Base-by-base conservation (phyloP, 2,113 vertebrate species). In the Gallinago paraguaiae region DNA sequence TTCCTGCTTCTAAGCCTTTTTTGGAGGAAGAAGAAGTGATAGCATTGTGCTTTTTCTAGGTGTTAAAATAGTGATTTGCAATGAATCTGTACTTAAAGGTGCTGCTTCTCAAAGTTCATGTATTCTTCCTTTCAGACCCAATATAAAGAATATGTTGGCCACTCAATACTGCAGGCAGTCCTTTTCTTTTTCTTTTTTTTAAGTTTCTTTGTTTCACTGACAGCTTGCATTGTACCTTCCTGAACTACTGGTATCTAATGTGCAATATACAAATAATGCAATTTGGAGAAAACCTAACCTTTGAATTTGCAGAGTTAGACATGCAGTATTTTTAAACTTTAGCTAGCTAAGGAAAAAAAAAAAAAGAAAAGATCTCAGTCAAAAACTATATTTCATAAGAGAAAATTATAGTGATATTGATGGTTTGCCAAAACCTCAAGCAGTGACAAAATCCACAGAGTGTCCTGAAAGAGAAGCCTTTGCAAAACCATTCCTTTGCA, bases 371-470 rank as follows among this genome's bases (percentile, higher is more conserved):
- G 15, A 93, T 92, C 87, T 94, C 86, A 84, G 95, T 97, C 96
- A 97, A 97, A 98, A 98, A 83, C 93, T 96, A 69, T 98, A 98
- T 98, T 98, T 98, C 97, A 97, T 97, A 97, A 98, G 98, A 98
- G 97, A 96, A 98, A 98, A 98, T 98, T 98, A 98, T 96, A 98
- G 98, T 97, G 97, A 98, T 98, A 97, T 97, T 98, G 96, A 97
- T 96, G 97, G 97, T 87, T 95, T 98, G 98, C 98, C 98, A 99
- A 97, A 98, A 98, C 99, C 99, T 93, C 99, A 98, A 98, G 95
- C 90, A 98, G 98, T 99, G 99, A 99, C 99, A 99, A 98, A 99
- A 98, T 99, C 98, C 96, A 97, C 98, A 98, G 97, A 98, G 98
- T 98, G 98, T 99, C 98, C 98, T 99, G 98, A 98, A 98, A 98